Percentiles rank a stretch among this genome's conserved stretches.
Evolutionary conservation across 2,113 vertebrate genomes (phyloP).

Genomic region (Tragelaphus strepsiceros): DNA sequence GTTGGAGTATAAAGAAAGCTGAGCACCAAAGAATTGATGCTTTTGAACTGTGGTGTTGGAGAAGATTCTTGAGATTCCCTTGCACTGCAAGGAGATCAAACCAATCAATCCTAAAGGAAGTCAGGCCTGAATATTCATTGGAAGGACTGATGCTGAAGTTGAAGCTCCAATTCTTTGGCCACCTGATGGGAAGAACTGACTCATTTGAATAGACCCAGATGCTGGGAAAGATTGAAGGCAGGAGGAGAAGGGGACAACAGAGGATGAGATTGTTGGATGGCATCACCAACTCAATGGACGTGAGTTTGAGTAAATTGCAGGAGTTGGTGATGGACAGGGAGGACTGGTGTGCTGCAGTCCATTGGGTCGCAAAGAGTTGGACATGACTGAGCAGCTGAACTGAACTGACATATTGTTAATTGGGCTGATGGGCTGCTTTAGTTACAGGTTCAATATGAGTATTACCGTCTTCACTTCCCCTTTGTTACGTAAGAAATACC

Average conservation of each 20-base stretch:
- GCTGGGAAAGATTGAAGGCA: neutral
- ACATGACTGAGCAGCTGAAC: neutral
- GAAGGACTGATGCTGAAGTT: neutral
- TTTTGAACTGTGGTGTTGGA: neutral
- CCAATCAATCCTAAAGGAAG: neutral
- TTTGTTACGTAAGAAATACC: neutral
- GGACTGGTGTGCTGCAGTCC: neutral
- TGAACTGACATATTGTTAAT: neutral
- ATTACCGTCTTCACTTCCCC: neutral
- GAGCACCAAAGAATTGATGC: neutral
- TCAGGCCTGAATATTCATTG: neutral
- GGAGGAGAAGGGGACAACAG: neutral
- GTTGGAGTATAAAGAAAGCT: neutral
- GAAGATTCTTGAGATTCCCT: neutral
- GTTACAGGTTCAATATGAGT: neutral
- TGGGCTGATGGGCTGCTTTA: neutral
- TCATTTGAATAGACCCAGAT: neutral
- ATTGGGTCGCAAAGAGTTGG: neutral
- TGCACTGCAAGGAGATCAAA: neutral
- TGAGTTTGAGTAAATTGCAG: neutral
- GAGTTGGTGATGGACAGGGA: neutral
- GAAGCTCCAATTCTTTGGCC: neutral
- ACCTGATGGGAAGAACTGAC: neutral
- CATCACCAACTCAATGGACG: rapidly evolving
- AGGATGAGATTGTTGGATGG: neutral